Conservation (phyloP, 2,113 vertebrate species). For the Symphodus melops region DNA sequence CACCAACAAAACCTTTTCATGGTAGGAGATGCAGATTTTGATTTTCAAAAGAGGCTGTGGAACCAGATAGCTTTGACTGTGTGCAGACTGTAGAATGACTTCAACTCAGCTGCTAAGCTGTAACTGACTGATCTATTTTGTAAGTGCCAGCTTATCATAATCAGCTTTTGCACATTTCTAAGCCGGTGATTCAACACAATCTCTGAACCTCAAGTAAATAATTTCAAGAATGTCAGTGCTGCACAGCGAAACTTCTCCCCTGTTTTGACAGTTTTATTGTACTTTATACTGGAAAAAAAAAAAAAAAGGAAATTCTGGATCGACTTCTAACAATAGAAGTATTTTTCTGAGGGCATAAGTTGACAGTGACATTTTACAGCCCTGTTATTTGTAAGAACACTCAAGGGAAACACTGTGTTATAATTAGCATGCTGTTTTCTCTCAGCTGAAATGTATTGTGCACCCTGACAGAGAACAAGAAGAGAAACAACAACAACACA, state of each 20-base stretch:
- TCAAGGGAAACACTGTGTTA: conserved; percentile 41
- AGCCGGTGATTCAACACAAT: conserved; percentile 53
- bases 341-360: conserved; percentile 8
- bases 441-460: conserved; percentile 44
- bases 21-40: conserved; percentile 19
- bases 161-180: conserved; percentile 66
- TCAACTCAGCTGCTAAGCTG: conserved; percentile 45
- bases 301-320: background rate
- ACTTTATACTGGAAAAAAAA: conserved; percentile 26
- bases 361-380: conserved; percentile 41
- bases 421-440: conserved; percentile 59
- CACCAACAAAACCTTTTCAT: background rate
- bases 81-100: conserved; percentile 41
- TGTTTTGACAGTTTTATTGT: conserved; percentile 39
- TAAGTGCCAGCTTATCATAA: conserved; percentile 70
- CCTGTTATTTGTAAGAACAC: conserved; percentile 58
- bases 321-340: conserved; percentile 17
- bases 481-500: conserved; percentile 2
- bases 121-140: conserved; percentile 57
- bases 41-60: conserved; percentile 15
- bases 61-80: conserved; percentile 13
- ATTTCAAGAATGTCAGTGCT: conserved; percentile 11
- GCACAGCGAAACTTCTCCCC: conserved; percentile 23
- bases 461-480: background rate
- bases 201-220: conserved; percentile 49